Evolutionary conservation across 2,113 vertebrate genomes (phyloP), one percentile per base, ranked within the genome.

Genomic region (Lamprologus speciosus): DNA sequence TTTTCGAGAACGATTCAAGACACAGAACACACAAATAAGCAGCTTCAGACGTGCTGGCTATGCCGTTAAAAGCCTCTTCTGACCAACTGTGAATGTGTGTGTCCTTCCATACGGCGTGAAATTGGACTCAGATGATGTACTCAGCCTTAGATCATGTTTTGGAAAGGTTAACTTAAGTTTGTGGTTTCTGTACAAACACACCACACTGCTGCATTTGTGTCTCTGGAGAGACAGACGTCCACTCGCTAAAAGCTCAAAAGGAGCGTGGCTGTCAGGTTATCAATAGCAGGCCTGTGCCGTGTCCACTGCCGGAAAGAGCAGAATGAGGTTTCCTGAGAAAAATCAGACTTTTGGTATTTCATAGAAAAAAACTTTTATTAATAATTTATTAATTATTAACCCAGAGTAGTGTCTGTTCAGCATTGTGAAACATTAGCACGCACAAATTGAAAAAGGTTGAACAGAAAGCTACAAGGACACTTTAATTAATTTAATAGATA

Each of bases 151-250:
- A 90, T 89, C 91, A 85, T 93, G 92, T 93, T 92, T 87, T 89
- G 88, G 87, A 93, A 92, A 63, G 79, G 57, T 63, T 14, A 78
- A 23, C 55, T 88, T 83, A 21, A 88, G 85, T 80, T 81, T 92
- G 91, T 50, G 92, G 89, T 88, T 87, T 35, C 87, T 92, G 90
- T 84, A 89, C 89, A 94, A 93, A 93, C 91, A 93, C 75, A 86
- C 83, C 89, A 94, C 93, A 94, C 93, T 94, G 89, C 92, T 89
- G 90, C 91, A 83, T 90, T 47, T 93, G 90, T 94, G 88, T 84
- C 80, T 89, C 55, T 10, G 80, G 6, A 83, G 81, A 70, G 85
- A 82, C 79, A 87, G 57, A 63, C 80, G 55, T 63, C 81, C 9
- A 13, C 88, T 85, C 4, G 23, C 88, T 81, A 5, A 85, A 81